phyloP scores from a whole-genome alignment of 2,113 vertebrate species.

The Apus apus region DNA sequence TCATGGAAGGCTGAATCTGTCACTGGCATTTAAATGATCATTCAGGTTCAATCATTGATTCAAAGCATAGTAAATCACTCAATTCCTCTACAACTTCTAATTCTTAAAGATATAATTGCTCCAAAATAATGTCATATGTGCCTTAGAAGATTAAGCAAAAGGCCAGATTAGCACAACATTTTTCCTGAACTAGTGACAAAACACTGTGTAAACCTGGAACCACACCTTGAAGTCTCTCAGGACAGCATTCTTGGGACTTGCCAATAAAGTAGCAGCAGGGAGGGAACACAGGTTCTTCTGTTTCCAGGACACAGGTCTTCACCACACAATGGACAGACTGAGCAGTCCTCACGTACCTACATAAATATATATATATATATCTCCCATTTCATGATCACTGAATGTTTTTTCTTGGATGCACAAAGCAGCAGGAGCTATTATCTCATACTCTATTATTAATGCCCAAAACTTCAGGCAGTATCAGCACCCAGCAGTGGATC shows the following conservation, averaged over 20 bases:
- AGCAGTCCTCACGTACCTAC: not conserved
- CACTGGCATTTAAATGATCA: not conserved
- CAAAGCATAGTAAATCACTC: not conserved
- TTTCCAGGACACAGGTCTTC: not conserved
- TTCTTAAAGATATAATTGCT: slow-evolving; percentile 9
- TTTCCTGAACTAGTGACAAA: not conserved
- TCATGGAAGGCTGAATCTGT: not conserved
- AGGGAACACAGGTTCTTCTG: not conserved
- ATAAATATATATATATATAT: not conserved
- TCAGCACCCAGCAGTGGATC: not conserved
- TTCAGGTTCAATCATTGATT: not conserved
- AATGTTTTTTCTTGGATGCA: not conserved
- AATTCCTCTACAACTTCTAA: not conserved
- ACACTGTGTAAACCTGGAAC: not conserved
- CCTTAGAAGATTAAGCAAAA: slow-evolving; percentile 10
- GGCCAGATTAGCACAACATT: not conserved
- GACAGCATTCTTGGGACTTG: not conserved
- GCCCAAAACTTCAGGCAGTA: not conserved
- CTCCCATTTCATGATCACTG: not conserved
- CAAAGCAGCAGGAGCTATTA: not conserved
- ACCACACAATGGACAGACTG: not conserved
- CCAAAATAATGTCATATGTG: not conserved
- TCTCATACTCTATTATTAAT: not conserved
- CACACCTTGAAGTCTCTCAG: not conserved
- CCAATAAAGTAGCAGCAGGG: not conserved